phyloP scores from a whole-genome alignment of 2,888 invertebrate genomes.

The Eutolmus rufibarbis region DNA sequence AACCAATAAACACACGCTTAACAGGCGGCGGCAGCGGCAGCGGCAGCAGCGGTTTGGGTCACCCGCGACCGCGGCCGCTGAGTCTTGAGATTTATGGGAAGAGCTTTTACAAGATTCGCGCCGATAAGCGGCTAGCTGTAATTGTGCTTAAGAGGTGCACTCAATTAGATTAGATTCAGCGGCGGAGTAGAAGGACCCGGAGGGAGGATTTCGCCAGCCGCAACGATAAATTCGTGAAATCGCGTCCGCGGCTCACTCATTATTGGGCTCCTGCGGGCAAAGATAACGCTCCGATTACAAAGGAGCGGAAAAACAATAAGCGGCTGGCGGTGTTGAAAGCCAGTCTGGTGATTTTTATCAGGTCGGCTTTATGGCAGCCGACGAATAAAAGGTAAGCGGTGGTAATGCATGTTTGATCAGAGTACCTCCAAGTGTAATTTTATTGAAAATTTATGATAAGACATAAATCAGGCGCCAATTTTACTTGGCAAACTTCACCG shows the following conservation, averaged over 20 bases:
- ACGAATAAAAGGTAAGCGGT: background rate
- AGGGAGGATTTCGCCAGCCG: background rate
- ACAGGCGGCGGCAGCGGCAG: slow-evolving; percentile 15
- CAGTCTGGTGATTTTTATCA: slow-evolving; percentile 2
- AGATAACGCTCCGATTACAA: slow-evolving; percentile 27
- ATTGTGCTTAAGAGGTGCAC: slow-evolving; percentile 36
- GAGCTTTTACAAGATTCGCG: slow-evolving; percentile 40
- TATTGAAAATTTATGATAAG: slow-evolving; percentile 21
- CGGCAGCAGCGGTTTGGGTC: background rate
- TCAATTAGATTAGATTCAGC: slow-evolving; percentile 23
- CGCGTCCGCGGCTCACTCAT: slow-evolving; percentile 5
- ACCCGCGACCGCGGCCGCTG: background rate
- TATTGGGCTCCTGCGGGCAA: slow-evolving; percentile 1
- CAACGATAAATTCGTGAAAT: background rate
- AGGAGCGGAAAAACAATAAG: slow-evolving; percentile 23
- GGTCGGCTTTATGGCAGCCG: background rate
- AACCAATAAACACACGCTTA: slow-evolving; percentile 39
- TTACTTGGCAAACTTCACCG: background rate
- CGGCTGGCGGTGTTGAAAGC: background rate
- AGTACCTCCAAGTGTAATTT: background rate
- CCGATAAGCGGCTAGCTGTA: slow-evolving; percentile 24
- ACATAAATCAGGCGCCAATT: background rate
- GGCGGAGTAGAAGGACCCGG: background rate
- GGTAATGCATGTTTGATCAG: slow-evolving; percentile 5
- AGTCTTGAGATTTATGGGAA: slow-evolving; percentile 26